phyloP scores from a whole-genome alignment of 2,797 vertebrate species.

The Argya squamiceps region DNA sequence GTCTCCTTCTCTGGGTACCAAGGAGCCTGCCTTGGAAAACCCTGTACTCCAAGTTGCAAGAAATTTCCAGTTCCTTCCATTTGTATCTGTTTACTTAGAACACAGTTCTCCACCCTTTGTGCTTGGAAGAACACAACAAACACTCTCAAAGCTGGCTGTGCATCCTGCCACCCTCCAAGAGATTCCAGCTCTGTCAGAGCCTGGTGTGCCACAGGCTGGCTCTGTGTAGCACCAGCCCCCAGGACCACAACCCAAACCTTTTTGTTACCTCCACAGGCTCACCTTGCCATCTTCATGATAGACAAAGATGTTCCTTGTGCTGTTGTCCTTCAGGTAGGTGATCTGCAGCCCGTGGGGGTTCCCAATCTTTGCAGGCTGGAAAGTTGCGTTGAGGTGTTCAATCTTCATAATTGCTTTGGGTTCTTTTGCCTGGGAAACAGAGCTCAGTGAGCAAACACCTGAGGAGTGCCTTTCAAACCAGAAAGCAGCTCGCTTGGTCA shows the following conservation, averaged over 20 bases:
- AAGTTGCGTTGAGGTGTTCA: conserved; percentile 93
- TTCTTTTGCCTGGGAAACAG: conserved; percentile 86
- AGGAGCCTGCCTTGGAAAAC: not conserved
- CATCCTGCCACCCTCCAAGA: not conserved
- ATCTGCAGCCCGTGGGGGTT: conserved; percentile 94
- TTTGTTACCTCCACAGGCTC: not conserved
- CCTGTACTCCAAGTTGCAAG: not conserved
- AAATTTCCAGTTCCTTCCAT: not conserved
- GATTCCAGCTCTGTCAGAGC: not conserved
- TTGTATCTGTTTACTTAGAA: not conserved
- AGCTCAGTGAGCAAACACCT: not conserved
- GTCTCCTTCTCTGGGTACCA: rapidly evolving
- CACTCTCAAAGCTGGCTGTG: not conserved
- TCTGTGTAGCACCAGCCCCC: not conserved
- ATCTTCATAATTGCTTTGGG: conserved; percentile 97
- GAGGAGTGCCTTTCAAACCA: not conserved
- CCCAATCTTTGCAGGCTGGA: conserved; percentile 94
- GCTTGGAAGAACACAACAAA: not conserved
- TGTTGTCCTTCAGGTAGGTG: conserved; percentile 97
- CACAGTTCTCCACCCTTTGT: not conserved
- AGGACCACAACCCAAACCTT: not conserved
- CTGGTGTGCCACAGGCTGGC: not conserved
- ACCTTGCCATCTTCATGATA: conserved; percentile 97
- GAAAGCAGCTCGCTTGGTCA: not conserved
- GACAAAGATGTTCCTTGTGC: conserved; percentile 96